Percentiles rank a stretch among this genome's conserved stretches.
Evolutionary conservation across 2,888 invertebrate genomes (phyloP).

Genomic region (Bellardia bayeri): DNA sequence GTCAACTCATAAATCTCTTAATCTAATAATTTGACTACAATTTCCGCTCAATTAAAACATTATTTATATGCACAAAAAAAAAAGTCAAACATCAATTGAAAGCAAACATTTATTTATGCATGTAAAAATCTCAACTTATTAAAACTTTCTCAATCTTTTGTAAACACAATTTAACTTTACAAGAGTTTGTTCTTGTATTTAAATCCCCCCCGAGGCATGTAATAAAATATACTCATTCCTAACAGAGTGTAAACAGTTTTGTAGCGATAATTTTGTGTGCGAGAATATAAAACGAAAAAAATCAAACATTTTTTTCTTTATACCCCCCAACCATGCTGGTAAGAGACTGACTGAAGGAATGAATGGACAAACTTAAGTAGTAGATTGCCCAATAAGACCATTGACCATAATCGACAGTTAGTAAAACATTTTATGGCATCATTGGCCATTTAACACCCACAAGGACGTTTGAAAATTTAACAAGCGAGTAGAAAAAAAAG

Average conservation of each 20-base stretch:
- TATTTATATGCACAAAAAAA: not conserved
- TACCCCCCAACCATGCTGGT: not conserved
- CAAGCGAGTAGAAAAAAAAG: not conserved
- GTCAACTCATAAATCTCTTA: no score
- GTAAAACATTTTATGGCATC: constrained; percentile 76
- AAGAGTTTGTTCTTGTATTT: constrained; percentile 37
- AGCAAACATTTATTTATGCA: not conserved
- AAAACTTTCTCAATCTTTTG: constrained; percentile 57
- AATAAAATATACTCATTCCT: constrained; percentile 21
- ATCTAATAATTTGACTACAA: not conserved
- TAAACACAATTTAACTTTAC: constrained; percentile 57
- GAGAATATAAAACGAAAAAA: constrained; percentile 9
- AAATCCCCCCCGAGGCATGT: constrained; percentile 43
- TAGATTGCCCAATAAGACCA: constrained; percentile 46
- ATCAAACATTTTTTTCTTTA: not conserved
- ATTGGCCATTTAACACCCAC: constrained; percentile 74
- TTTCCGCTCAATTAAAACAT: not conserved
- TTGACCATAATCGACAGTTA: constrained; percentile 70
- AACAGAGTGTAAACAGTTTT: not conserved
- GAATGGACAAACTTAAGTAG: constrained; percentile 29
- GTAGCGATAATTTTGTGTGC: constrained; percentile 17
- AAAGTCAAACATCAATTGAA: not conserved
- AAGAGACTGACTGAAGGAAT: not conserved
- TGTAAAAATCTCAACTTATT: constrained; percentile 53
- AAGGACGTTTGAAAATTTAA: constrained; percentile 57